These are phyloP conservation scores for Heterodera schachtii DNA, from an alignment of 1,140 invertebrate genomes.

Conservation along the genomic window DNA sequence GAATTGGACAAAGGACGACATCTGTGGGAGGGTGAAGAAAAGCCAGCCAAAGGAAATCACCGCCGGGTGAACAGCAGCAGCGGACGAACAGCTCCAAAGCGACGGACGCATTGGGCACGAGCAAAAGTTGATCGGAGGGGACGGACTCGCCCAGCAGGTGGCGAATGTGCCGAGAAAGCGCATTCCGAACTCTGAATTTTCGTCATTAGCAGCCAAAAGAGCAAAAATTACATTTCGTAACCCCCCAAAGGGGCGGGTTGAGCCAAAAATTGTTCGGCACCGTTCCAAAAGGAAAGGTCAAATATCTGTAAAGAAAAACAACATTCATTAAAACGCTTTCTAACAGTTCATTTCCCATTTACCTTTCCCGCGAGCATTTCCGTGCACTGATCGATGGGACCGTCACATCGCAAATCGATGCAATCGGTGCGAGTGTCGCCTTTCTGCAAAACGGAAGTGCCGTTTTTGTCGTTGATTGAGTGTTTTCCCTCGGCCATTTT, in stretches of 20 bases:
- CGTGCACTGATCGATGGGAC: constrained; percentile 5
- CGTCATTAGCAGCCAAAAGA: not conserved
- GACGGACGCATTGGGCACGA: constrained; percentile 9
- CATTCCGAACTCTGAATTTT: constrained; percentile 21
- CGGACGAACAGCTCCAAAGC: constrained; percentile 17
- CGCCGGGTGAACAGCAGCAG: constrained; percentile 17
- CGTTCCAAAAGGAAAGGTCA: constrained; percentile 5
- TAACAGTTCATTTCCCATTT: not conserved
- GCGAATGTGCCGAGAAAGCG: constrained; percentile 10
- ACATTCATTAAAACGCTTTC: too few relatives aligned
- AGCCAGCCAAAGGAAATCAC: not conserved
- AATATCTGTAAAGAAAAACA: constrained; percentile 1
- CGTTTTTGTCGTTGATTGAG: too few relatives aligned
- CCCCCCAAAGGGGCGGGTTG: not conserved
- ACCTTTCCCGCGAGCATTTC: constrained; percentile 5
- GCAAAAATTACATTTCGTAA: not conserved
- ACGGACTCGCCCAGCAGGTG: constrained; percentile 15
- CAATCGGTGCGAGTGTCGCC: too few relatives aligned
- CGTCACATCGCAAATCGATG: not conserved
- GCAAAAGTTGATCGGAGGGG: constrained; percentile 1
- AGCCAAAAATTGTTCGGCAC: constrained; percentile 22
- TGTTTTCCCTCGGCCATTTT: too few relatives aligned
- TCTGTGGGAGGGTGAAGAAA: constrained; percentile 6
- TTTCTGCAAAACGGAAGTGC: too few relatives aligned
- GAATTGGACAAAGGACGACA: constrained; percentile 22